Evolutionary conservation across 2,113 vertebrate genomes (phyloP), one percentile per base, ranked within the genome.

Genomic region (Arvicanthis niloticus): DNA sequence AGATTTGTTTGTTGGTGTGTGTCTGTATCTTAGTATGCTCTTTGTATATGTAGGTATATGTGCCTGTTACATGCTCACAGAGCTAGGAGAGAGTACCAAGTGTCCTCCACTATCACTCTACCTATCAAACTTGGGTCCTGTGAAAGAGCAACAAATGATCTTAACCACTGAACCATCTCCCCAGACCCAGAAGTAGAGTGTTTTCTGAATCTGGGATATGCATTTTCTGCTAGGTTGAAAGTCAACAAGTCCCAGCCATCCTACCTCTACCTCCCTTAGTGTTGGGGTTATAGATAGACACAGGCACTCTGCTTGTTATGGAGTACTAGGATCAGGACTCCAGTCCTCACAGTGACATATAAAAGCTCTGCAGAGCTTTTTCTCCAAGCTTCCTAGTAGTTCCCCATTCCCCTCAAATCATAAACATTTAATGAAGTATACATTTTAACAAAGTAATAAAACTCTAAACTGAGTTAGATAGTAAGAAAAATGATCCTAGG

Each of bases 381-480:
- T 48, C 31, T 45, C 60, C 29, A 67, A 29, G 29, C 42, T 48
- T 45, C 19, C 62, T 37, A 24, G 10, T 13, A 12, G 5, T 22
- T 86, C 40, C 37, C n/a, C 58, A 31, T 12, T 3, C 17, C 24
- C 29, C 34, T 73, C 42, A 0, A 86, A 68, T 93, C 82, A 88
- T 7, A 95, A 82, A 34, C 40, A 75, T 92, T 93, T 93, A 96
- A 58, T 70, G 92, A 91, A 95, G 45, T 78, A 53, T 70, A 94
- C 84, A 12, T 81, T 70, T 51, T 75, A 84, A 65, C 12, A 67
- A 95, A 96, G 67, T 73, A 88, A 77, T 73, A 56, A 88, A 94
- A 89, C 26, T n/a, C 91, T 94, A 89, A 93, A 70, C 11, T 93
- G 86, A 94, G 29, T 31, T 92, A 76, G 26, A 70, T 60, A 94